Percentiles rank a stretch among this genome's conserved stretches.
phyloP scores from a whole-genome alignment of 2,888 invertebrate species.

The Drosophila helvetica region DNA sequence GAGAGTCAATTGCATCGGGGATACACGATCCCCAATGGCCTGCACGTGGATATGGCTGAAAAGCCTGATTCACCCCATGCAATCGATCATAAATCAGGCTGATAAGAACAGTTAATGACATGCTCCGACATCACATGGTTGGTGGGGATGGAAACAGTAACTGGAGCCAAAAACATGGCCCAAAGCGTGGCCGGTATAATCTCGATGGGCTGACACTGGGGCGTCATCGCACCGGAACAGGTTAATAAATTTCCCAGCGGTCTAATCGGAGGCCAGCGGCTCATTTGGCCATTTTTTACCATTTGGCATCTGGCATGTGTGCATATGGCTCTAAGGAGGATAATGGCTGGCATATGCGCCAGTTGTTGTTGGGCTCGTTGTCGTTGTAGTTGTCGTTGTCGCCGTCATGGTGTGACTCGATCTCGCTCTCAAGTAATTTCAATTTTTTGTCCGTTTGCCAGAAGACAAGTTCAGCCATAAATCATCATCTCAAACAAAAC shows the following conservation, averaged over 20 bases:
- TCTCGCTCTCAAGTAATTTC: constrained; percentile 57
- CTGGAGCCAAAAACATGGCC: constrained; percentile 25
- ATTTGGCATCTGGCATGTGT: constrained; percentile 31
- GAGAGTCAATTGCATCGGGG: constrained; percentile 14
- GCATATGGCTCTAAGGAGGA: constrained; percentile 17
- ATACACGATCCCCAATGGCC: constrained; percentile 1
- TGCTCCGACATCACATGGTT: constrained; percentile 18
- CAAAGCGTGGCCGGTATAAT: constrained; percentile 50
- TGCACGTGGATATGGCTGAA: constrained; percentile 10
- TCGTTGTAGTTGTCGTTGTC: not conserved
- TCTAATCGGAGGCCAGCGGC: constrained; percentile 29
- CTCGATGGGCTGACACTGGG: constrained; percentile 50
- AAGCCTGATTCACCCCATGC: constrained; percentile 29
- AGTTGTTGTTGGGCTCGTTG: constrained; percentile 42
- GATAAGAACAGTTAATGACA: constrained; percentile 35
- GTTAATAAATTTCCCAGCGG: constrained; percentile 75
- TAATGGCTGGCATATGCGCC: not conserved
- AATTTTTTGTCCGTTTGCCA: constrained; percentile 58
- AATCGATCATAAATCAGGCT: constrained; percentile 78
- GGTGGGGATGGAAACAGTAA: not conserved
- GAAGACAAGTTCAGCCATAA: constrained; percentile 77
- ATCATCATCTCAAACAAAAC: constrained; percentile 62
- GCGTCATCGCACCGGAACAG: constrained; percentile 71
- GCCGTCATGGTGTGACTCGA: constrained; percentile 27
- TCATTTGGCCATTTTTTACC: constrained; percentile 38